Evolutionary conservation across 2,797 vertebrate genomes (phyloP).

Genomic region (Echiichthys vipera): DNA sequence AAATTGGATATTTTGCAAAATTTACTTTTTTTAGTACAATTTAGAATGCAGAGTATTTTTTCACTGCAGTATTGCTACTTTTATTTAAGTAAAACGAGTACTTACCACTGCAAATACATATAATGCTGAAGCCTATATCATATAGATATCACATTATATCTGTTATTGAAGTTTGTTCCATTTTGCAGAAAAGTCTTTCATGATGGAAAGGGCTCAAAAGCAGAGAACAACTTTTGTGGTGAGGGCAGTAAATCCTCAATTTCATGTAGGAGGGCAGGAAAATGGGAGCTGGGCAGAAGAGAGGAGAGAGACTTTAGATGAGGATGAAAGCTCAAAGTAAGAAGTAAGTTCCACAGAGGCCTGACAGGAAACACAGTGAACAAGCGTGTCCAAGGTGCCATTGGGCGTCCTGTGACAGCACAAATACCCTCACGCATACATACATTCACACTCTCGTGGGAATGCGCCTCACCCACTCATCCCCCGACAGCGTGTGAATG

Average conservation of each 20-base stretch:
- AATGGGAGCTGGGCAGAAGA: constrained; percentile 25
- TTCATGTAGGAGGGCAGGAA: constrained; percentile 27
- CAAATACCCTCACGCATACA: constrained; percentile 9
- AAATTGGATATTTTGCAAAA: too few relatives aligned
- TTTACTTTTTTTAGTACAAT: too few relatives aligned
- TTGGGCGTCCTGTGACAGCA: background rate
- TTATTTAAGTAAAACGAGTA: too few relatives aligned
- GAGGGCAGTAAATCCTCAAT: constrained; percentile 35
- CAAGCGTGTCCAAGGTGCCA: constrained; percentile 2
- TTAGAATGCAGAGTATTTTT: too few relatives aligned
- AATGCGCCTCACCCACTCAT: constrained; percentile 31
- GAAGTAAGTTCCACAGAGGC: constrained; percentile 2
- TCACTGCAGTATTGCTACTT: too few relatives aligned
- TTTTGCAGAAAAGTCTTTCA: constrained; percentile 10
- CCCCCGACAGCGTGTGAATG: constrained; percentile 26
- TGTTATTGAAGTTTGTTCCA: background rate
- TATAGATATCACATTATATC: background rate
- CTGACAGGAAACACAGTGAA: constrained; percentile 8
- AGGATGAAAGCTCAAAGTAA: constrained; percentile 23
- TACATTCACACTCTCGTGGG: constrained; percentile 24
- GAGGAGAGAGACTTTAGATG: constrained; percentile 8
- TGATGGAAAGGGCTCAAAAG: constrained; percentile 10
- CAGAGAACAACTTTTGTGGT: constrained; percentile 12
- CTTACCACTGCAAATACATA: background rate
- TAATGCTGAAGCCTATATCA: background rate